Base-by-base conservation (phyloP, 2,888 invertebrate genomes). In the Dusona sp. region DNA sequence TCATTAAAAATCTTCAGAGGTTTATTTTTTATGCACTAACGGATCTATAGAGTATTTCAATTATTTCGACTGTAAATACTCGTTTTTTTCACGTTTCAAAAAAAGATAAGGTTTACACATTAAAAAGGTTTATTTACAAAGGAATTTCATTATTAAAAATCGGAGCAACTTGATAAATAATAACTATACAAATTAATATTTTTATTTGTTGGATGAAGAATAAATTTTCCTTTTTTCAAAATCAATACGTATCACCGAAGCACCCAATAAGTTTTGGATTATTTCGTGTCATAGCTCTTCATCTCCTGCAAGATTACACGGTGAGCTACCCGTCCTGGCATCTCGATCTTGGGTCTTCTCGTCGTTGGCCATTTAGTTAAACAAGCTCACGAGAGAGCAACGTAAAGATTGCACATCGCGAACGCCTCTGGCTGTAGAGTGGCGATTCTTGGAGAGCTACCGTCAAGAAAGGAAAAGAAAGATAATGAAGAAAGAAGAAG, bases 1-100 rank as follows among this genome's bases (percentile, higher is more conserved):
- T 86, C 74, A 81, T 81, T 79, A 80, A 84, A 79, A 79, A 75
- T 80, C 57, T 42, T 57, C 74, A n/a, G n/a, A 38, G 25, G 33
- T 67, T 78, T 79, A 42, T 75, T 54, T 75, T 45, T 48, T 64
- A 61, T 29, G 42, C 70, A n/a, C 65, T 19, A 16, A n/a, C 6
- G 68, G 38, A 54, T 72, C 16, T 64, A 42, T 38, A 65, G 42
- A 8, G 36, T 42, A 61, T 81, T 81, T 72, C 45, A 79, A 79
- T 84, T 67, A 65, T 25, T 51, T 48, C 51, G 19, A n/a, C 38
- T 29, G 51, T 2, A 74, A 79, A 67, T 36, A 64, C 45, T 42
- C 19, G 42, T 38, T 77, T 75, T 64, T 33, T 68, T 29, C 61
- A 22, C 11, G 11, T 45, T 11, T 19, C 2, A 38, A 16, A 45